A percentile compares a stretch with the other conserved stretches of the same genome.
These are phyloP conservation scores for Turnix velox DNA, from an alignment of 2,113 vertebrate species.

Conservation along the genomic window DNA sequence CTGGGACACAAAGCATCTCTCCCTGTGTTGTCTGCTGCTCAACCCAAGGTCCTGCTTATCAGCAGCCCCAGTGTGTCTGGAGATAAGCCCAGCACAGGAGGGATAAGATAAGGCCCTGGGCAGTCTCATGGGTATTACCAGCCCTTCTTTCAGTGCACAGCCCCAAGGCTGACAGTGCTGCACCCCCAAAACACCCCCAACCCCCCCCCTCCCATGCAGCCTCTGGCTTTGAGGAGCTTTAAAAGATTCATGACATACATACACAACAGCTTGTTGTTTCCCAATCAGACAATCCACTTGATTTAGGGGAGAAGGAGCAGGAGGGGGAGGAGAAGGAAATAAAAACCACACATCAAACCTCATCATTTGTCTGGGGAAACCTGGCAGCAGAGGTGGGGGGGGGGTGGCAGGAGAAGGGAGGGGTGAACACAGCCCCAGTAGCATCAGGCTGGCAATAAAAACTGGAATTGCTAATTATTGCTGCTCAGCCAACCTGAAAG, in stretches of 20 bases:
- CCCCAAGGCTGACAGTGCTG: neutral
- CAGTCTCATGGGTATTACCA: neutral
- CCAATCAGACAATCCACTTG: neutral
- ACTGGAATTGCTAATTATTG: neutral
- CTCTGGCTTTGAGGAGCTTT: fast-evolving
- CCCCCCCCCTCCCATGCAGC: neutral
- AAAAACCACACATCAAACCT: neutral
- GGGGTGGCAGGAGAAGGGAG: neutral
- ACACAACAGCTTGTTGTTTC: neutral
- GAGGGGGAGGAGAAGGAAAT: neutral
- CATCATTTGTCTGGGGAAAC: neutral
- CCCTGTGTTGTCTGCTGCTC: too few species aligned
- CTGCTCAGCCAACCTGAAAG: slow-evolving; percentile 24
- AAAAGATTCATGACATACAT: neutral
- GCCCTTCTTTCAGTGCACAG: neutral
- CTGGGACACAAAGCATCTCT: neutral
- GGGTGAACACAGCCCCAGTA: neutral
- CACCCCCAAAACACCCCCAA: neutral
- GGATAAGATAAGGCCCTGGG: neutral
- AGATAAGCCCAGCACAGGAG: neutral
- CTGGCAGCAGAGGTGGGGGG: neutral
- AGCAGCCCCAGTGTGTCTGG: neutral
- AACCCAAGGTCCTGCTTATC: slow-evolving; percentile 43
- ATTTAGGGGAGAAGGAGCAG: neutral
- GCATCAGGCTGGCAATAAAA: neutral